Conservation (phyloP, 2,888 invertebrate genomes). For the Lithodes maja region DNA sequence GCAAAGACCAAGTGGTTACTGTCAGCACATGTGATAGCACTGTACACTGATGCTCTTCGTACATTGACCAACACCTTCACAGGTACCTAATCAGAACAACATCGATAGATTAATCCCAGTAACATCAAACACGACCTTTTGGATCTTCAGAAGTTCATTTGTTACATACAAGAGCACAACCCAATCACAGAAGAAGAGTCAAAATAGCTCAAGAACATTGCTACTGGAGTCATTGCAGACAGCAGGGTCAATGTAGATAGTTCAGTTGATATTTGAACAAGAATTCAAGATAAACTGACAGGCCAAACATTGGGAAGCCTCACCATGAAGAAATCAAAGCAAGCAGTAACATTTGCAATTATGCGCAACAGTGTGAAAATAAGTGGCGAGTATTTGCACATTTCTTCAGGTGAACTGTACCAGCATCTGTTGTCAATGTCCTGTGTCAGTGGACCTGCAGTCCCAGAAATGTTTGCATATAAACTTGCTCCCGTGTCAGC, state of each 20-base stretch:
- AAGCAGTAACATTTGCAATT: background rate
- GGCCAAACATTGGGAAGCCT: background rate
- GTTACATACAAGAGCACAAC: background rate
- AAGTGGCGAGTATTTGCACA: background rate
- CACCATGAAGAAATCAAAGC: constrained; percentile 6
- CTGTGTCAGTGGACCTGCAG: background rate
- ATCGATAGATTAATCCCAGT: background rate
- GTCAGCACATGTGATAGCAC: background rate
- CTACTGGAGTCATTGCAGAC: background rate
- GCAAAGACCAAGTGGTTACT: background rate
- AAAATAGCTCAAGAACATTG: background rate
- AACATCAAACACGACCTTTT: background rate
- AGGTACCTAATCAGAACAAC: constrained; percentile 12
- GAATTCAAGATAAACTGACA: background rate
- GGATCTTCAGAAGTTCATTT: background rate
- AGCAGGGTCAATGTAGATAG: constrained; percentile 1
- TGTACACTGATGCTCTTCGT: background rate
- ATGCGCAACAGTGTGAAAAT: background rate
- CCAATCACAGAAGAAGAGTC: background rate
- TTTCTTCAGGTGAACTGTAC: background rate
- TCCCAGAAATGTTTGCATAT: background rate
- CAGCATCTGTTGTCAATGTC: background rate
- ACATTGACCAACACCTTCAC: background rate
- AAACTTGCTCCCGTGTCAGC: background rate
- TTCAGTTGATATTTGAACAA: too few relatives aligned